Evolutionary conservation across 1,140 invertebrate genomes (phyloP).

Genomic region (Trichonephila inaurata): DNA sequence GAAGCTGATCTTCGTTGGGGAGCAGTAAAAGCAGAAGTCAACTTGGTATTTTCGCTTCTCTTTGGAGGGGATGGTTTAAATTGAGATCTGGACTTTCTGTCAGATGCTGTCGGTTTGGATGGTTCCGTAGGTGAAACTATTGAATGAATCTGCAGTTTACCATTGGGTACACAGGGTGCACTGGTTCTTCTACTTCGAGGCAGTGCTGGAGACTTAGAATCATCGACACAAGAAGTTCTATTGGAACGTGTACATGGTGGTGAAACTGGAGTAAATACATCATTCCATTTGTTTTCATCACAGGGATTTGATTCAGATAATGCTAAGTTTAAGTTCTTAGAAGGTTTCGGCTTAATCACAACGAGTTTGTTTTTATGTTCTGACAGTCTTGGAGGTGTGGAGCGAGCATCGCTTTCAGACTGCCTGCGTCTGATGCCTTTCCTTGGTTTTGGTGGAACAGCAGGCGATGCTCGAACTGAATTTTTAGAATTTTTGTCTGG

Average conservation of each 20-base stretch:
- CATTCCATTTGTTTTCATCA: constrained; percentile 12
- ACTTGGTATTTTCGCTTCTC: constrained; percentile 84
- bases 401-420: constrained; percentile 71
- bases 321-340: constrained; percentile 66
- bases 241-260: constrained; percentile 7
- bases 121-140: constrained; percentile 43
- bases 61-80: constrained; percentile 78
- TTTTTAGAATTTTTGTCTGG: constrained; percentile 39
- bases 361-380: constrained; percentile 63
- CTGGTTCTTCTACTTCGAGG: constrained; percentile 41
- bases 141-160: constrained; percentile 82
- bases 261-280: not conserved
- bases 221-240: constrained; percentile 44
- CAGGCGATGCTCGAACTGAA: constrained; percentile 25
- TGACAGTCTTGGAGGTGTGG: constrained; percentile 58
- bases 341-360: constrained; percentile 67
- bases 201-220: not conserved
- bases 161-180: constrained; percentile 81
- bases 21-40: constrained; percentile 77
- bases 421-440: constrained; percentile 61
- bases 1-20: constrained; percentile 71
- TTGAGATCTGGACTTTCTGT: constrained; percentile 73
- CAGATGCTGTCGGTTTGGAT: constrained; percentile 44
- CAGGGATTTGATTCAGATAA: constrained; percentile 30
- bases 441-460: constrained; percentile 74